Percentiles rank a stretch among this genome's conserved stretches.
These are phyloP conservation scores for Thalassarche chlororhynchos DNA, from an alignment of 2,113 vertebrate genomes.

Conservation along the genomic window DNA sequence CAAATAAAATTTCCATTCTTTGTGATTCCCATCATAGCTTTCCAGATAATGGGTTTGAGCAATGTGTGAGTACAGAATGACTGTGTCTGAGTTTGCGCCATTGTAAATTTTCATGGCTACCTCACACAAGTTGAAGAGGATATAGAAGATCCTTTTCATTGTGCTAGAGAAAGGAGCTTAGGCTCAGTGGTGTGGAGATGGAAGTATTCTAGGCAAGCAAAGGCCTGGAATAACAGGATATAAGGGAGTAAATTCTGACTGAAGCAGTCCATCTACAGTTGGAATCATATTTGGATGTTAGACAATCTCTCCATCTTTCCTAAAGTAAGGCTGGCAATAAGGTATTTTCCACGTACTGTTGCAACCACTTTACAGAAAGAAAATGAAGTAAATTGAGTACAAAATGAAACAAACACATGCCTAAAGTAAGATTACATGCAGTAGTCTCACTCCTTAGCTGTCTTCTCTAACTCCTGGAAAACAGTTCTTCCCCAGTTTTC, in stretches of 20 bases:
- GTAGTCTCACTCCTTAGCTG: neutral
- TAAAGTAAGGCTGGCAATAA: neutral
- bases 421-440: neutral
- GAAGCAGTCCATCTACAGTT: neutral
- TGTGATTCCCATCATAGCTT: neutral
- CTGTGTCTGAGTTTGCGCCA: fast-evolving
- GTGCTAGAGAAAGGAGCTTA: neutral
- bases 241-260: neutral
- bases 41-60: neutral
- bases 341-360: neutral
- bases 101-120: neutral
- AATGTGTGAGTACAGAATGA: neutral
- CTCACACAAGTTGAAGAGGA: neutral
- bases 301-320: neutral
- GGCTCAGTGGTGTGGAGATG: neutral
- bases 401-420: neutral
- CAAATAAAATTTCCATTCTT: neutral
- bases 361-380: neutral
- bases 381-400: neutral
- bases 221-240: neutral
- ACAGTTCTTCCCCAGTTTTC: neutral
- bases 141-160: neutral
- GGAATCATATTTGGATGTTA: neutral
- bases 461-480: neutral
- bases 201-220: neutral